phyloP scores from a whole-genome alignment of 2,113 vertebrate genomes.

The Oncorhynchus masou region DNA sequence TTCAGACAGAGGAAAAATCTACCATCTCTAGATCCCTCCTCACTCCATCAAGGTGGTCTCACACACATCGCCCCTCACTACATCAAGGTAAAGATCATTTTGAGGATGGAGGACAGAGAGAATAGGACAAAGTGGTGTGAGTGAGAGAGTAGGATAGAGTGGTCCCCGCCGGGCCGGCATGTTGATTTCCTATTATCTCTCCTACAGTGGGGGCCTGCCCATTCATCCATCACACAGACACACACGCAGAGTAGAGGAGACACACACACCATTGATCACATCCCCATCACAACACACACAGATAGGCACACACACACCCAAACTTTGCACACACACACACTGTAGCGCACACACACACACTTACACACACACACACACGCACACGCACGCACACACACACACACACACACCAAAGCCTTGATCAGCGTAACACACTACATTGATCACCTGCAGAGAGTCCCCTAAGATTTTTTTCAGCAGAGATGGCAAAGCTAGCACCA shows the following conservation, averaged over 20 bases:
- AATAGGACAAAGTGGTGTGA: constrained; percentile 16
- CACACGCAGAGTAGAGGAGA: constrained; percentile 50
- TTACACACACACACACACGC: constrained; percentile 14
- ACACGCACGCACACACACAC: background rate
- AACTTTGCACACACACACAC: background rate
- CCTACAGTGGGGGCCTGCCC: constrained; percentile 71
- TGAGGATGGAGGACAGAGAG: constrained; percentile 54
- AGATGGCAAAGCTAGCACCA: no score
- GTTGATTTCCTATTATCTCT: constrained; percentile 84
- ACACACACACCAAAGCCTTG: constrained; percentile 23
- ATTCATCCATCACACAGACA: constrained; percentile 69
- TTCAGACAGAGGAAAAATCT: constrained; percentile 73
- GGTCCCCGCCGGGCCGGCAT: constrained; percentile 67
- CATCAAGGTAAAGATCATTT: no score
- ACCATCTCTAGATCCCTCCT: constrained; percentile 66
- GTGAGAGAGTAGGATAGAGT: constrained; percentile 20
- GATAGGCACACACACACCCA: background rate
- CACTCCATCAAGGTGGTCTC: constrained; percentile 71
- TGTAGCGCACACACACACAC: background rate
- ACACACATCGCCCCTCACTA: background rate
- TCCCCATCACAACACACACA: background rate
- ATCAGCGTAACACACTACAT: constrained; percentile 19
- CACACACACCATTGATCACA: constrained; percentile 18
- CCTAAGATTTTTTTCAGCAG: no score
- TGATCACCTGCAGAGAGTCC: background rate